Percentiles rank a stretch among this genome's conserved stretches.
These are phyloP conservation scores for Hymenochirus boettgeri DNA, from an alignment of 2,113 vertebrate genomes.

Conservation along the genomic window DNA sequence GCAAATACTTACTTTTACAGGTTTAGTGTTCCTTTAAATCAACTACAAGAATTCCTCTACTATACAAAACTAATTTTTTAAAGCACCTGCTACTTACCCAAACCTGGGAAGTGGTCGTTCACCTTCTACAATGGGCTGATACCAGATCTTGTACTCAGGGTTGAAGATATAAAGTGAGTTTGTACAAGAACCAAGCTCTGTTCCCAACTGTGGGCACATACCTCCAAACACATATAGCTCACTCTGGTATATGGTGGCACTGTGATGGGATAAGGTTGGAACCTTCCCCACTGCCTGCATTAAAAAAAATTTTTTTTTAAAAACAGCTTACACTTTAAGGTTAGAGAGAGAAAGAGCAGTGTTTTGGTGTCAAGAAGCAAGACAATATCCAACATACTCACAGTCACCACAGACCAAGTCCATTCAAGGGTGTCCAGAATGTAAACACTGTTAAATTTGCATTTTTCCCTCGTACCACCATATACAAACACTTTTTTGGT, in stretches of 20 bases:
- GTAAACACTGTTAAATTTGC: constrained; percentile 62
- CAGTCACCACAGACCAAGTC: constrained; percentile 76
- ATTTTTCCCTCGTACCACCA: constrained; percentile 70
- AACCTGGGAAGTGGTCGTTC: constrained; percentile 74
- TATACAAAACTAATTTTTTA: too few relatives aligned
- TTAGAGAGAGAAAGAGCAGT: too few relatives aligned
- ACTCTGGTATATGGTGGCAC: constrained; percentile 71
- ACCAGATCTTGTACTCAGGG: constrained; percentile 84
- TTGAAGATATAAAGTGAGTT: constrained; percentile 81
- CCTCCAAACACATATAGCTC: constrained; percentile 87
- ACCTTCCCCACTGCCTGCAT: constrained; percentile 76
- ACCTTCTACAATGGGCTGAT: constrained; percentile 85
- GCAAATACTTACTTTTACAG: too few relatives aligned
- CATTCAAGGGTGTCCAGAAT: constrained; percentile 76
- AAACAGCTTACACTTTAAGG: too few relatives aligned
- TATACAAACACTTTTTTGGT: constrained; percentile 74
- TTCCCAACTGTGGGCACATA: constrained; percentile 52
- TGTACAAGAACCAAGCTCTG: constrained; percentile 62
- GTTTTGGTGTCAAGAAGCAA: too few relatives aligned
- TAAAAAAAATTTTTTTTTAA: too few relatives aligned
- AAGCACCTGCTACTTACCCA: constrained; percentile 70
- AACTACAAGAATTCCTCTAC: too few relatives aligned
- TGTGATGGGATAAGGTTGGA: constrained; percentile 73
- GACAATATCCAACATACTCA: constrained; percentile 54
- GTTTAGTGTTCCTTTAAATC: too few relatives aligned